Base-by-base conservation (phyloP, 1,140 invertebrate genomes). In the Listronotus bonariensis region DNA sequence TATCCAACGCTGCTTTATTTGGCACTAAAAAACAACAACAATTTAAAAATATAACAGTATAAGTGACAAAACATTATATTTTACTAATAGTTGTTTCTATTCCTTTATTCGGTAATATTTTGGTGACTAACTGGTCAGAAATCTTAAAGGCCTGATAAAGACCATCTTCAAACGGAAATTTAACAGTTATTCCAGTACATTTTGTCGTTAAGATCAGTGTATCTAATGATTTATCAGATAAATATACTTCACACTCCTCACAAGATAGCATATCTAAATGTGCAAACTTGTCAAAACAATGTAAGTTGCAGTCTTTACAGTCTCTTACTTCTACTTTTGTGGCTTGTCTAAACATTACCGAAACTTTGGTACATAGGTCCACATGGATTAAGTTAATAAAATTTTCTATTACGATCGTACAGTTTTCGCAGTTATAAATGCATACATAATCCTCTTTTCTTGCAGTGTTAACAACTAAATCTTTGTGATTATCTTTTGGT, bases 91-190 rank as follows among this genome's bases (percentile, higher is more conserved):
- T 18, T 31, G 41, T 66, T 32, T 59, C 56, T n/a, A 66, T 55
- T 52, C 55, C 55, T 41, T 49, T 59, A 55, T 66, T 59, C 7
- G 43, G 54, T 41, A 65, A 9, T 15, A 65, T 57, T 49, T 58
- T 49, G 1, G 62, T 65, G n/a, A n/a, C 14, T n/a, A 65, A 17
- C 8, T 51, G 18, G 38, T 66, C 49, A 11, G 48, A 48, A 34
- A 59, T 66, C 20, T 26, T 48, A 46, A 59, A 66, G 26, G 15
- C 59, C 15, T 60, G 43, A 40, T 66, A 66, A 11, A 66, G 9
- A 11, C 56, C 56, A 34, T 66, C 64, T 32, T 66, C 64, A 48
- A 66, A 66, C 5, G 56, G 64, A 31, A 66, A 66, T 31, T 57
- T 52, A 9, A 66, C 54, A 17, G 49, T 40, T 15, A 48, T 58